Conservation (phyloP, 2,797 vertebrate genomes). For the Monodelphis domestica region DNA sequence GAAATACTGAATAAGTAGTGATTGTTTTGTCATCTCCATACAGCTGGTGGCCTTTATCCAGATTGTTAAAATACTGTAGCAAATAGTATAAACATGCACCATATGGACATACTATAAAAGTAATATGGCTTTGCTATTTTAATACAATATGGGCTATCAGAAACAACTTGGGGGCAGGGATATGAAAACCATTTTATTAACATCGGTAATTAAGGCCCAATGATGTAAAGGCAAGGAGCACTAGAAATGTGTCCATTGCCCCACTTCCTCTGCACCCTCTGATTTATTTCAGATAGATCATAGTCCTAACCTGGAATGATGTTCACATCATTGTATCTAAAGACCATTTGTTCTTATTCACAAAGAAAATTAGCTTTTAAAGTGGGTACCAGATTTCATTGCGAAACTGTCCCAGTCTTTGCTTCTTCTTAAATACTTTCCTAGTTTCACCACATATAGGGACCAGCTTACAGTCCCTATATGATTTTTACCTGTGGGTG, state of each 20-base stretch:
- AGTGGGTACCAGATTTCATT: slow-evolving; percentile 52
- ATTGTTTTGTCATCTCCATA: slow-evolving; percentile 84
- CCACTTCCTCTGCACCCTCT: neutral
- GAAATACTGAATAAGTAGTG: slow-evolving; percentile 86
- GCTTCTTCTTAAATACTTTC: slow-evolving; percentile 28
- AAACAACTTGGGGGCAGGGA: slow-evolving; percentile 77
- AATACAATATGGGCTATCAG: slow-evolving; percentile 74
- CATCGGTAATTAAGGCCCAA: slow-evolving; percentile 85
- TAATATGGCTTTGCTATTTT: slow-evolving; percentile 79
- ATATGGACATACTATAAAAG: slow-evolving; percentile 79
- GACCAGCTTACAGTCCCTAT: too few species aligned
- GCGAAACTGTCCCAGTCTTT: slow-evolving; percentile 36
- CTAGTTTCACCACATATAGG: too few species aligned
- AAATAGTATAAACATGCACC: slow-evolving; percentile 81
- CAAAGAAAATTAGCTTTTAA: too few species aligned
- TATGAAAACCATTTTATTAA: slow-evolving; percentile 79
- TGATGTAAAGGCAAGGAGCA: slow-evolving; percentile 82
- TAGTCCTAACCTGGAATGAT: slow-evolving; percentile 65
- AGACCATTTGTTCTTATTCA: slow-evolving; percentile 65
- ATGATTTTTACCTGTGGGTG: too few species aligned
- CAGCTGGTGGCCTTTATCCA: slow-evolving; percentile 81
- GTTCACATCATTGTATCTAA: slow-evolving; percentile 62
- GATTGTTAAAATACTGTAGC: slow-evolving; percentile 82
- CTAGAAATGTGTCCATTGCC: slow-evolving; percentile 66
- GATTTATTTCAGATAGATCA: slow-evolving; percentile 48